These are phyloP conservation scores for Opisthocomus hoazin DNA, from an alignment of 2,113 vertebrate genomes.

Conservation along the genomic window DNA sequence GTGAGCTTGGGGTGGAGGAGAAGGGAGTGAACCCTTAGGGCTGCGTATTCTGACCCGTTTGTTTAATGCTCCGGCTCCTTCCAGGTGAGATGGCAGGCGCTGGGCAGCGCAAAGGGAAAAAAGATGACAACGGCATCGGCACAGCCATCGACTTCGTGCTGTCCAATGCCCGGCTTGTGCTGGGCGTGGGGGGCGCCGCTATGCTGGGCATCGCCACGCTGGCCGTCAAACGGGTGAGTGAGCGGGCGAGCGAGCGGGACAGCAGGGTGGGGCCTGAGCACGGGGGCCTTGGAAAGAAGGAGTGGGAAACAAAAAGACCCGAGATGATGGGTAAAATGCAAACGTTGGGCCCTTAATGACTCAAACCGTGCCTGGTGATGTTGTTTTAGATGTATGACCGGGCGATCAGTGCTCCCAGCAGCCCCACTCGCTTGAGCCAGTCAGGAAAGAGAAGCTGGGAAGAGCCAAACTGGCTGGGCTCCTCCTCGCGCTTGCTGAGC, in stretches of 20 bases:
- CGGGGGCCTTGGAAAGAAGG: fast-evolving
- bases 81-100: constrained; percentile 85
- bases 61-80: not conserved
- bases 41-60: fast-evolving
- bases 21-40: fast-evolving
- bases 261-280: not conserved
- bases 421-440: constrained; percentile 88
- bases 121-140: constrained; percentile 94
- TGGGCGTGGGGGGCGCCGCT: constrained; percentile 94
- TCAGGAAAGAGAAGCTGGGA: constrained; percentile 93
- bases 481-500: constrained; percentile 84
- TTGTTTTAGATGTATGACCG: constrained; percentile 90
- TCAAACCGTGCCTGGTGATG: not conserved
- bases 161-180: constrained; percentile 94
- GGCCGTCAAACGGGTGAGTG: constrained; percentile 90
- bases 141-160: constrained; percentile 95
- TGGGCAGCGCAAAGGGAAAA: constrained; percentile 88
- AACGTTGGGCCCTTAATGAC: fast-evolving
- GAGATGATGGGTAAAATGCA: not conserved
- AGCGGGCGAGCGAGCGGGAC: fast-evolving
- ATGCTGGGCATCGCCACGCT: constrained; percentile 96
- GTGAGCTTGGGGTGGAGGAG: fast-evolving
- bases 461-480: constrained; percentile 94
- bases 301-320: fast-evolving
- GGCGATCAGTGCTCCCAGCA: constrained; percentile 91